Base-by-base conservation (phyloP, 2,113 vertebrate genomes). In the Calidris pugnax region DNA sequence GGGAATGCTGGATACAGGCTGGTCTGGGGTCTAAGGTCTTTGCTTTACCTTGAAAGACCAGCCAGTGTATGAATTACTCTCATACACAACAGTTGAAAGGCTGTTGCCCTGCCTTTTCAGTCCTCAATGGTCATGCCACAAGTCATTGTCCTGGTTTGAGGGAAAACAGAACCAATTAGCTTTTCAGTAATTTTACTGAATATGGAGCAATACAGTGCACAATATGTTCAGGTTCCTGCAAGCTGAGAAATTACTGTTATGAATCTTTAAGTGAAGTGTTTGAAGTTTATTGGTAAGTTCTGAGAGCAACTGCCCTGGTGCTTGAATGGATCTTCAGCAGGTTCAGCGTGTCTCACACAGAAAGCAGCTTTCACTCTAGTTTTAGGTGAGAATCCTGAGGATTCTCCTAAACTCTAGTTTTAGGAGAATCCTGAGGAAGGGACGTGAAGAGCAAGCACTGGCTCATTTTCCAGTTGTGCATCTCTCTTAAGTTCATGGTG, bases 61-160 rank as follows among this genome's bases (percentile, higher is more conserved):
- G 6, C 45, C 78, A 30, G 2, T 28, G 10, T 55, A 30, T 7
- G 33, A 17, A 3, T 37, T 27, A 4, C 32, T 43, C 1, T 19
- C 57, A 5, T 0, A 14, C 18, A 6, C 3, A 1, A 3, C 4
- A 9, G 15, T 16, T 12, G 7, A 4, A 50, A 33, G 43, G 56
- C 30, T 22, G 32, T 50, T 56, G 16, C 35, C 23, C 35, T 71
- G 48, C 21, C 51, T 75, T 37, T 24, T 5, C 24, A 20, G 23
- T 26, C 26, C 50, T 59, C 8, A 0, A 21, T 16, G 71, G 30
- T 6, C 48, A 0, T 4, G 17, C 15, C 80, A 32, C 67, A 22
- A 13, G 30, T 12, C 5, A 10, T 41, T 64, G 27, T 64, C 27
- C 37, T 14, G 27, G 37, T 41, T 64, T 30, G 37, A 41, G 37